These are phyloP conservation scores for Formica selysi DNA, from an alignment of 1,140 invertebrate genomes.

Conservation along the genomic window DNA sequence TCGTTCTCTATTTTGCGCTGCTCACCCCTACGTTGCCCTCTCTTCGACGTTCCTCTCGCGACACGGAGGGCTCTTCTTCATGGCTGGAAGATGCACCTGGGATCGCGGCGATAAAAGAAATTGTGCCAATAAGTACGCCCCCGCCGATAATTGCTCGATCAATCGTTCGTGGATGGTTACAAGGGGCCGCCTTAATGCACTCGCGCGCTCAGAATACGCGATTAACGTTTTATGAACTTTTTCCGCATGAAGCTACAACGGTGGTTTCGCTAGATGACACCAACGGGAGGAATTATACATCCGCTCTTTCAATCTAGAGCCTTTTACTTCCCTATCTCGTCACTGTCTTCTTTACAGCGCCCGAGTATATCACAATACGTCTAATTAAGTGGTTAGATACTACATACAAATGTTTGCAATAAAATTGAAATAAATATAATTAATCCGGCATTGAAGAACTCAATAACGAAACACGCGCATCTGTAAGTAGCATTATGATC, in stretches of 20 bases:
- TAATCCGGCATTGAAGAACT: no score
- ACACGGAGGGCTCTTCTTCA: conserved; percentile 20
- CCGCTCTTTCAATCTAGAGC: no score
- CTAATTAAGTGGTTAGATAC: conserved; percentile 29
- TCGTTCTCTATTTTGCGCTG: conserved; percentile 6
- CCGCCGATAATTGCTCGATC: conserved; percentile 72
- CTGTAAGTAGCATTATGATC: background rate
- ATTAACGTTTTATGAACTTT: conserved; percentile 60
- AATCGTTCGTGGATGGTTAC: conserved; percentile 49
- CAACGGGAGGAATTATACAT: conserved; percentile 30
- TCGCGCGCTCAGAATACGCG: conserved; percentile 28
- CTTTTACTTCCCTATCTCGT: conserved; percentile 7
- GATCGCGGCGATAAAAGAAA: conserved; percentile 73
- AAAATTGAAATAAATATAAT: background rate
- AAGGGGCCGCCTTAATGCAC: conserved; percentile 60
- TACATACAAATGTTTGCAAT: background rate
- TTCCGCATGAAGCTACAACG: conserved; percentile 17
- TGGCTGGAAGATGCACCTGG: conserved; percentile 67
- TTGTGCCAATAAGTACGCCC: conserved; percentile 72
- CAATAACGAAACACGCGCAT: background rate
- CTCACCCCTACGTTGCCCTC: background rate
- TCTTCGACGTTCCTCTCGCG: conserved; percentile 1
- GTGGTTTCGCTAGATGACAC: conserved; percentile 22
- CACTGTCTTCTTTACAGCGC: background rate
- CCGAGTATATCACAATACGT: background rate